These are phyloP conservation scores for Diorhabda carinulata DNA, from an alignment of 1,140 invertebrate genomes.

Conservation along the genomic window DNA sequence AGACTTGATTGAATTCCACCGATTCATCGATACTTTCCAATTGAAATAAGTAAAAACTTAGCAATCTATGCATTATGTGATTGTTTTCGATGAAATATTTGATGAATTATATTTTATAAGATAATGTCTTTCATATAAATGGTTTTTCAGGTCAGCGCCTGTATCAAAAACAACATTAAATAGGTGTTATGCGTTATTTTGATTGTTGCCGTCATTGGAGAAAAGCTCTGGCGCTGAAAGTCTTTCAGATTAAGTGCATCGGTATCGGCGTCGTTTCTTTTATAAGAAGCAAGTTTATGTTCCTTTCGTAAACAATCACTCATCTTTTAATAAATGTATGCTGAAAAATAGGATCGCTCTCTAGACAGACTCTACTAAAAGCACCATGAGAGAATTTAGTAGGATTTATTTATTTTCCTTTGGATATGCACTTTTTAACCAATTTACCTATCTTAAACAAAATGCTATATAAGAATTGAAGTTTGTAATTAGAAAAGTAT, in stretches of 20 bases:
- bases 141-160: neutral
- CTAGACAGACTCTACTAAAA: conserved; percentile 9
- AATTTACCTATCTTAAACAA: no score
- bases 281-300: conserved; percentile 26
- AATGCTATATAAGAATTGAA: no score
- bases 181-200: conserved; percentile 21
- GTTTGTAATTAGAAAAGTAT: no score
- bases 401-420: neutral
- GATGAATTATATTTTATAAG: no score
- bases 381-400: conserved; percentile 4
- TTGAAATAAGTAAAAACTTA: no score
- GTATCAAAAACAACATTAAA: conserved; percentile 8
- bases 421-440: no score
- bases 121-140: no score
- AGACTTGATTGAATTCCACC: no score
- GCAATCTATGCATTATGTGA: no score
- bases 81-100: no score
- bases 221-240: conserved; percentile 21
- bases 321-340: conserved; percentile 32
- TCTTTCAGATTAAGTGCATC: conserved; percentile 33
- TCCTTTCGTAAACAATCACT: conserved; percentile 36
- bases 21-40: no score
- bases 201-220: conserved; percentile 28
- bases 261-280: conserved; percentile 22
- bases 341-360: conserved; percentile 25